A percentile compares a stretch with the other conserved stretches of the same genome.
These are phyloP conservation scores for Hipparchia sbordonii DNA, from an alignment of 2,888 invertebrate species.

Conservation along the genomic window DNA sequence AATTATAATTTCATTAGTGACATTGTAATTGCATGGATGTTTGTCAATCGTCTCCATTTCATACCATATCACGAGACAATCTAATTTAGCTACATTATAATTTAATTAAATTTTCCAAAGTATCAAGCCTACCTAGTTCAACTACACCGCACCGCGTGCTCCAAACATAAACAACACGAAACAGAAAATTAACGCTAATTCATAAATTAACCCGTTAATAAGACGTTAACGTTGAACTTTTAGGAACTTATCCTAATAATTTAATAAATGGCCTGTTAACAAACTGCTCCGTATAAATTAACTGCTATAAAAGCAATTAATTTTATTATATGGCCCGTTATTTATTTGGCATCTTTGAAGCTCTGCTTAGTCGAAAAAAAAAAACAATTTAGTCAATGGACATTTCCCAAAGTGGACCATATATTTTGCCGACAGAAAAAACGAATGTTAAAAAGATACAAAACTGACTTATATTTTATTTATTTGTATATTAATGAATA, in stretches of 20 bases:
- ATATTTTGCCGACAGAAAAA: no score
- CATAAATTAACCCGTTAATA: slow-evolving; percentile 50
- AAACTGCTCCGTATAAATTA: neutral
- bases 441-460: no score
- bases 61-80: no score
- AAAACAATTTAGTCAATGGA: neutral
- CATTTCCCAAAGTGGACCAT: no score
- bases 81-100: no score
- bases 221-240: slow-evolving; percentile 9
- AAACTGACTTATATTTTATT: no score
- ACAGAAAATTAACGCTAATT: slow-evolving; percentile 53
- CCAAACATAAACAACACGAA: slow-evolving; percentile 58
- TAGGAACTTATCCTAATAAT: neutral
- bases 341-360: neutral
- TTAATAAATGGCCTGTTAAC: neutral
- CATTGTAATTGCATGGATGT: no score
- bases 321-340: neutral
- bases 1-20: no score
- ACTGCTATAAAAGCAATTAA: neutral
- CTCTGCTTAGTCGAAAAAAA: neutral
- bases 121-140: slow-evolving; percentile 21
- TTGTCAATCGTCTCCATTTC: no score
- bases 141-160: slow-evolving; percentile 56
- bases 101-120: slow-evolving; percentile 6
- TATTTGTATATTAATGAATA: no score